Evolutionary conservation across 2,888 invertebrate species (phyloP).

Genomic region (Gymnosoma rotundatum): DNA sequence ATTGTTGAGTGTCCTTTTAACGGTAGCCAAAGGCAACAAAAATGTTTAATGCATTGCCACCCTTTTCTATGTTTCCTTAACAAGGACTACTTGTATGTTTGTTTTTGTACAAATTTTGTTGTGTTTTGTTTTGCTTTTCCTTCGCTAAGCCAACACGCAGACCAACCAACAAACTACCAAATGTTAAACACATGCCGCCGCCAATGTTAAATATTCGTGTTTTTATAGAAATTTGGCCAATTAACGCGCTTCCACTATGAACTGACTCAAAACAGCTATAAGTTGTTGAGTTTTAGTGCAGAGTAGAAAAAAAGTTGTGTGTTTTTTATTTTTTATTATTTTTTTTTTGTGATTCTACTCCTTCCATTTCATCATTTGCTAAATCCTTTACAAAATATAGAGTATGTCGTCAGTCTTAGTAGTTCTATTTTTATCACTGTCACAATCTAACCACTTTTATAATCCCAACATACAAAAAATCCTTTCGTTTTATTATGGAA

Average conservation of each 20-base stretch:
- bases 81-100: conserved; percentile 25
- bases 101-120: neutral
- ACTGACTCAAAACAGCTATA: conserved; percentile 57
- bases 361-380: neutral
- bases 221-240: conserved; percentile 79
- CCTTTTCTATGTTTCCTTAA: conserved; percentile 39
- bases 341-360: conserved; percentile 8
- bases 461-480: conserved; percentile 53
- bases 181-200: conserved; percentile 61
- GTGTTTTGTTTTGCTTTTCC: neutral
- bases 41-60: conserved; percentile 42
- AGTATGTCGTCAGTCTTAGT: conserved; percentile 1
- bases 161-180: conserved; percentile 47
- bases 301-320: conserved; percentile 3
- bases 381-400: neutral
- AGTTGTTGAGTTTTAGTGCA: conserved; percentile 37
- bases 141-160: conserved; percentile 36
- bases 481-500: conserved; percentile 52
- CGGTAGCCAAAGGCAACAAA: conserved; percentile 68
- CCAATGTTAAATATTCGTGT: conserved; percentile 73
- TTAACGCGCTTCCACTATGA: conserved; percentile 70
- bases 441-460: conserved; percentile 64
- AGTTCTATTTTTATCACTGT: conserved; percentile 60
- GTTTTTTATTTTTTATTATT: no score
- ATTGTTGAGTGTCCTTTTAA: conserved; percentile 67